Evolutionary conservation across 2,888 invertebrate genomes (phyloP).

Genomic region (Geotrupes spiniger): DNA sequence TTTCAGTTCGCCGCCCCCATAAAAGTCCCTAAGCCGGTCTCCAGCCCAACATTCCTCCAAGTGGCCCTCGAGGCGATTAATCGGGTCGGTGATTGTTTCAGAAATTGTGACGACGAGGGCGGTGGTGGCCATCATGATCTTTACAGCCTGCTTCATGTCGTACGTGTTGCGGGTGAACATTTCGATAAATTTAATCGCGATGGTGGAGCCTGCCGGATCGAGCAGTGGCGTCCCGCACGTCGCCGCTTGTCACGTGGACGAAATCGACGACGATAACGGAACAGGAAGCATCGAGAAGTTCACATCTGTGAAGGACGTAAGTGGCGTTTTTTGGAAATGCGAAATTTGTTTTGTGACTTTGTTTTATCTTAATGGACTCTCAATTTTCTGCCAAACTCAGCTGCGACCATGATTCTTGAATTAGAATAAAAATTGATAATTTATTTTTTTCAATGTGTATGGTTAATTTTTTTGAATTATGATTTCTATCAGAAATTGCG

Average conservation of each 20-base stretch:
- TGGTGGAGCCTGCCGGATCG: constrained; percentile 57
- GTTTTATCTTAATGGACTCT: too few relatives aligned
- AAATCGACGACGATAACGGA: constrained; percentile 15
- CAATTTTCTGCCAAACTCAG: too few relatives aligned
- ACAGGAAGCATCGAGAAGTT: constrained; percentile 24
- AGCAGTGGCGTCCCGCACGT: constrained; percentile 9
- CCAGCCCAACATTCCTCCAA: too few relatives aligned
- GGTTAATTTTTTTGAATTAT: too few relatives aligned
- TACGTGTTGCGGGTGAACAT: constrained; percentile 76
- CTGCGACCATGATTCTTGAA: too few relatives aligned
- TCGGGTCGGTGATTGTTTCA: background rate
- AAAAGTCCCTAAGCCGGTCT: too few relatives aligned
- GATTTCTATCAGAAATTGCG: too few relatives aligned
- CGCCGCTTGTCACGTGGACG: constrained; percentile 23
- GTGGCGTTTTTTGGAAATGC: constrained; percentile 12
- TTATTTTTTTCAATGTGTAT: too few relatives aligned
- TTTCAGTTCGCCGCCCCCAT: too few relatives aligned
- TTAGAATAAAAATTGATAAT: too few relatives aligned
- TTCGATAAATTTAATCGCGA: constrained; percentile 70
- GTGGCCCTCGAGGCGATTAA: background rate
- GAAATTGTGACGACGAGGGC: constrained; percentile 52
- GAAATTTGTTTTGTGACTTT: too few relatives aligned
- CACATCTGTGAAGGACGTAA: constrained; percentile 29
- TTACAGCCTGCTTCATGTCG: constrained; percentile 68
- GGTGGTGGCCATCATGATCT: constrained; percentile 64